These are phyloP conservation scores for Gobiocypris rarus DNA, from an alignment of 2,113 vertebrate species.

Conservation along the genomic window DNA sequence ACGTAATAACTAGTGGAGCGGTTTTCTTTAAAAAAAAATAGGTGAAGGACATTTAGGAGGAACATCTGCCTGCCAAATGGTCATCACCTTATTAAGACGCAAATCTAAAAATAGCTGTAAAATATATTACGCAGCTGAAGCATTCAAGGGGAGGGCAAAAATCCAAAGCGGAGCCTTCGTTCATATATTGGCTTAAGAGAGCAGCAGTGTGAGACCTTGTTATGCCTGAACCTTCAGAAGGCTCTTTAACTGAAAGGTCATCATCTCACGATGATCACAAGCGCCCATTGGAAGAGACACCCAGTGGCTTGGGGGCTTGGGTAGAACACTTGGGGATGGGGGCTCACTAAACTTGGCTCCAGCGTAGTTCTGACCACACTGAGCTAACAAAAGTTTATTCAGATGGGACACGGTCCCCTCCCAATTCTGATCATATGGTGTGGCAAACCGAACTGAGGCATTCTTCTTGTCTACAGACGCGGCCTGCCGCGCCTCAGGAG, in stretches of 20 bases:
- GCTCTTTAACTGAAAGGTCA: conserved; percentile 97
- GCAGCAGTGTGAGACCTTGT: conserved; percentile 59
- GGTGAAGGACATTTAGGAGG: conserved; percentile 46
- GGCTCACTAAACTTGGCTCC: conserved; percentile 98
- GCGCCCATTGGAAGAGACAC: conserved; percentile 87
- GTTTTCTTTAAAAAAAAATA: background rate
- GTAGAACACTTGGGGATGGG: conserved; percentile 93
- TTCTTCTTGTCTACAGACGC: conserved; percentile 83
- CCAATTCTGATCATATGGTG: conserved; percentile 83
- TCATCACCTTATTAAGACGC: conserved; percentile 30
- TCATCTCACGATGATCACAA: conserved; percentile 89
- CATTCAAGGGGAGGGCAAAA: conserved; percentile 65
- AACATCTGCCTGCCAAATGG: conserved; percentile 42
- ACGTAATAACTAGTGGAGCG: conserved; percentile 56
- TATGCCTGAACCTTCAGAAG: conserved; percentile 96
- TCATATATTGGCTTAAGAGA: conserved; percentile 59
- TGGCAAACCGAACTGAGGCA: conserved; percentile 76
- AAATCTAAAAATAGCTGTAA: conserved; percentile 61
- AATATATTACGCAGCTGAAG: conserved; percentile 67
- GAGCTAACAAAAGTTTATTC: conserved; percentile 82
- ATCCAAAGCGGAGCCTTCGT: conserved; percentile 54
- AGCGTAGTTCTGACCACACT: conserved; percentile 89
- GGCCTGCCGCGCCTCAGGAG: conserved; percentile 87
- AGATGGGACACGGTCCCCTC: conserved; percentile 80
- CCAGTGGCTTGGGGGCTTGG: conserved; percentile 96